A percentile compares a stretch with the other conserved stretches of the same genome.
phyloP scores from a whole-genome alignment of 2,113 vertebrate species.

The Gorilla gorilla region DNA sequence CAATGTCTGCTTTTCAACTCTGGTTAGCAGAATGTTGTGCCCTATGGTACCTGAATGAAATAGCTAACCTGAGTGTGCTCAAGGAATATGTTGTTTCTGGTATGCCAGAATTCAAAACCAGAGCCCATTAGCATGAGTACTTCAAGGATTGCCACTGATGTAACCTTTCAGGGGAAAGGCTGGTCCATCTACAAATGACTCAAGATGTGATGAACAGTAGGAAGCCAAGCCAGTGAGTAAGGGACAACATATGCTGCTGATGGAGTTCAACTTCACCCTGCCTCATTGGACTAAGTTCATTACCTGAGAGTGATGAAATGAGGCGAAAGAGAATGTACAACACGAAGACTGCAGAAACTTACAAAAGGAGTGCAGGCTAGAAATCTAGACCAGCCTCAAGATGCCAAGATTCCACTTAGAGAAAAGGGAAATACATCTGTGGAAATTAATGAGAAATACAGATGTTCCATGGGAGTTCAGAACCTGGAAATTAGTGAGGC shows the following conservation, averaged over 20 bases:
- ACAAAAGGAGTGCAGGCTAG: constrained; percentile 41
- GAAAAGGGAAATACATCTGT: constrained; percentile 63
- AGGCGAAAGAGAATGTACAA: neutral
- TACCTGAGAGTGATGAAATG: constrained; percentile 51
- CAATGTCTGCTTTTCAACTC: constrained; percentile 31
- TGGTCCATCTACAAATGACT: constrained; percentile 54
- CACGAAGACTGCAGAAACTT: neutral
- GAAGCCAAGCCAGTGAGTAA: constrained; percentile 44
- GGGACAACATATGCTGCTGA: neutral
- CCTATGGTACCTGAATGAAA: constrained; percentile 32
- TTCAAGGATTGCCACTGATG: constrained; percentile 35
- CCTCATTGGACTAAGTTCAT: constrained; percentile 36
- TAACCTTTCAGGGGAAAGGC: constrained; percentile 12
- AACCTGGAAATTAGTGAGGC: constrained; percentile 59
- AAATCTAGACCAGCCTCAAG: constrained; percentile 51
- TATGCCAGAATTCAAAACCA: constrained; percentile 39
- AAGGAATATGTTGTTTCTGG: constrained; percentile 14
- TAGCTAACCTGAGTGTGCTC: neutral
- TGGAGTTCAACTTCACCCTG: neutral
- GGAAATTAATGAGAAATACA: constrained; percentile 77
- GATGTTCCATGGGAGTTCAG: constrained; percentile 66
- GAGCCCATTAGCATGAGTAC: neutral
- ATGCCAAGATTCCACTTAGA: constrained; percentile 71
- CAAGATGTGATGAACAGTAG: neutral
- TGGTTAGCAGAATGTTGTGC: neutral